These are phyloP conservation scores for Drosophila tristis DNA, from an alignment of 1,140 invertebrate species.

Conservation along the genomic window DNA sequence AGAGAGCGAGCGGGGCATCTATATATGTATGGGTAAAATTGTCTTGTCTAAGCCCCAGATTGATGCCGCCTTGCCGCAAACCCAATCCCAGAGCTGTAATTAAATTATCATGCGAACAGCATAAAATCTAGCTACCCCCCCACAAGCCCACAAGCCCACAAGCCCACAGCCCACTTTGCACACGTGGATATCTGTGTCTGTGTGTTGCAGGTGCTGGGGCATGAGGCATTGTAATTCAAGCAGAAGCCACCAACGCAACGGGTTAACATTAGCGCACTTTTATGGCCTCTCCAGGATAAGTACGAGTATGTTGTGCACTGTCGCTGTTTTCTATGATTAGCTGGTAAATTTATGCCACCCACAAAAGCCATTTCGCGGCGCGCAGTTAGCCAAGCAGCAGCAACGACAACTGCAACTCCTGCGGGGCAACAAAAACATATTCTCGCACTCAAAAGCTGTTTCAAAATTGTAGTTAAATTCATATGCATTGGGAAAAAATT, in stretches of 20 bases:
- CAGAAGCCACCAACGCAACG: slow-evolving; percentile 59
- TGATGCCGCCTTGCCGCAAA: slow-evolving; percentile 59
- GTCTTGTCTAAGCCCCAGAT: slow-evolving; percentile 73
- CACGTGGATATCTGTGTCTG: slow-evolving; percentile 7
- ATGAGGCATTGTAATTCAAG: slow-evolving; percentile 64
- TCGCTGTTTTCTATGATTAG: slow-evolving; percentile 66
- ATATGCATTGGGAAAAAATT: no score
- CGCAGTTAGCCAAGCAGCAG: slow-evolving; percentile 3
- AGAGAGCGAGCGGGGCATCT: background rate
- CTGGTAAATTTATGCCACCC: slow-evolving; percentile 69
- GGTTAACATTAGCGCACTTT: slow-evolving; percentile 81
- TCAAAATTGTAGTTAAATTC: no score
- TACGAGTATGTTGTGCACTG: slow-evolving; percentile 14
- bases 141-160: background rate
- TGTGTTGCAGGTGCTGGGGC: slow-evolving; percentile 25
- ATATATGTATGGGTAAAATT: slow-evolving; percentile 54
- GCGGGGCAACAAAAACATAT: background rate
- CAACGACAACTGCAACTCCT: slow-evolving; percentile 33
- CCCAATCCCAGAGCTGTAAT: slow-evolving; percentile 67
- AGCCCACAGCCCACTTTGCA: background rate
- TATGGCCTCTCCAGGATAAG: slow-evolving; percentile 71
- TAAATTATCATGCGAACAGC: slow-evolving; percentile 76
- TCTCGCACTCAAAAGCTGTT: slow-evolving; percentile 73
- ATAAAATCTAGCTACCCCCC: background rate
- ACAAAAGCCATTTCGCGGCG: slow-evolving; percentile 57